Conservation (phyloP, 2,113 vertebrate species). For the Myiozetetes cayanensis region DNA sequence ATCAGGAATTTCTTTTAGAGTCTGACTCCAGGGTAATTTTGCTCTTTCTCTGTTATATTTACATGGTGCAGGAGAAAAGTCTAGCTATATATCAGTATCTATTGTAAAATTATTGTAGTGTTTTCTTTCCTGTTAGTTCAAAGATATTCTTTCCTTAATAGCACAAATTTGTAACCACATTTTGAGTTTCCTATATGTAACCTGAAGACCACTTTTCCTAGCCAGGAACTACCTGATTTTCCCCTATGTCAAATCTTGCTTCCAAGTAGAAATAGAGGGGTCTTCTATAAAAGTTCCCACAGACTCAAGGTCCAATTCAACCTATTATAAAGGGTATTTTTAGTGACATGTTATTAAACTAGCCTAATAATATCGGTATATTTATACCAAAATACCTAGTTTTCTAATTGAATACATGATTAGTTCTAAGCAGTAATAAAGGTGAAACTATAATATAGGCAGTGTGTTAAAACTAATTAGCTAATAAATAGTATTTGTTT, state of each 20-base stretch:
- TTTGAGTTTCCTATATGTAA: not conserved
- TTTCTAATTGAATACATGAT: not conserved
- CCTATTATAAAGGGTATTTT: not conserved
- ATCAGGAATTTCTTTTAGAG: not conserved
- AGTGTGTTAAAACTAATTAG: not conserved
- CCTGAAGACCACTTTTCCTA: not conserved
- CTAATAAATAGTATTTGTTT: not conserved
- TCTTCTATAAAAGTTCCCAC: not conserved
- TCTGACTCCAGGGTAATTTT: not conserved
- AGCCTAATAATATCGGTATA: not conserved
- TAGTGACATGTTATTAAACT: not conserved
- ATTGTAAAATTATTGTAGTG: not conserved
- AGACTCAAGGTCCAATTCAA: not conserved
- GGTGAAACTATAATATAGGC: not conserved
- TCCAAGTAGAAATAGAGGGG: rapidly evolving
- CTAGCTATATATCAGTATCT: not conserved
- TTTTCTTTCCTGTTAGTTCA: not conserved
- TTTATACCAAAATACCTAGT: not conserved
- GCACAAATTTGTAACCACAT: not conserved
- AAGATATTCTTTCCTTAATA: not conserved
- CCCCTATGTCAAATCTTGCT: not conserved
- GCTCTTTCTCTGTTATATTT: not conserved
- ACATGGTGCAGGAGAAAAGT: not conserved
- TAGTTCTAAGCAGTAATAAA: not conserved
- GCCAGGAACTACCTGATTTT: not conserved